Conservation (phyloP, 2,888 invertebrate genomes). For the Lepidocyrtinus sp. region DNA sequence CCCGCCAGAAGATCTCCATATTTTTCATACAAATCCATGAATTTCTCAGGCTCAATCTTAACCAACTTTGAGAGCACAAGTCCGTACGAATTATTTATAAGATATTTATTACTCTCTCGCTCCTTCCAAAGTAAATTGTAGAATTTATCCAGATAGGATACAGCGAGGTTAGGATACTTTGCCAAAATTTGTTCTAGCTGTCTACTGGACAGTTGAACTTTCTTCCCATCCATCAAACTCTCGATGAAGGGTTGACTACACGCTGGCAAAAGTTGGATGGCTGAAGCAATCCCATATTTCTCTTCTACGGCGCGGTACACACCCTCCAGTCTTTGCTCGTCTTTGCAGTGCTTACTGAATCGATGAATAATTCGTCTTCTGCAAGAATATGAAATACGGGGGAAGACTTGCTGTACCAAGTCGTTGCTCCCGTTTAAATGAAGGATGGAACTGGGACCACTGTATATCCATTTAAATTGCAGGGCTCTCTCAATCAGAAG, state of each 20-base stretch:
- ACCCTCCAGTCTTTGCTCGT: constrained; percentile 47
- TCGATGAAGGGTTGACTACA: constrained; percentile 56
- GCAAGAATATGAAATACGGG: constrained; percentile 58
- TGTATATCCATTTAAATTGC: constrained; percentile 62
- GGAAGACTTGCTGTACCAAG: constrained; percentile 55
- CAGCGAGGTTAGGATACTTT: constrained; percentile 41
- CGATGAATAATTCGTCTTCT: constrained; percentile 57
- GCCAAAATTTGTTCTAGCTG: constrained; percentile 54
- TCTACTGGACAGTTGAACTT: constrained; percentile 46
- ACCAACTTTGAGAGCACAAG: constrained; percentile 39
- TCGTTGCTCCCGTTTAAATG: constrained; percentile 50
- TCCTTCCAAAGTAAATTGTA: constrained; percentile 42
- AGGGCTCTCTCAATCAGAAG: constrained; percentile 53
- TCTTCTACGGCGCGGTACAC: constrained; percentile 54
- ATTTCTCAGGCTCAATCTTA: constrained; percentile 42
- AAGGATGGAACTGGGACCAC: constrained; percentile 30
- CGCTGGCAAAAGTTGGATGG: constrained; percentile 50
- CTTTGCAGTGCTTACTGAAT: constrained; percentile 53
- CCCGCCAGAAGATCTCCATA: constrained; percentile 51
- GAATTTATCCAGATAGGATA: constrained; percentile 54
- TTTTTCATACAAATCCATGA: constrained; percentile 60
- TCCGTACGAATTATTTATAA: constrained; percentile 41
- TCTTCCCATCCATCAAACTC: constrained; percentile 47
- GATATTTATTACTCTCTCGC: constrained; percentile 50
- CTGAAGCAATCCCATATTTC: constrained; percentile 59